These are phyloP conservation scores for Pandemis heparana DNA, from an alignment of 2,888 invertebrate genomes.

Conservation along the genomic window DNA sequence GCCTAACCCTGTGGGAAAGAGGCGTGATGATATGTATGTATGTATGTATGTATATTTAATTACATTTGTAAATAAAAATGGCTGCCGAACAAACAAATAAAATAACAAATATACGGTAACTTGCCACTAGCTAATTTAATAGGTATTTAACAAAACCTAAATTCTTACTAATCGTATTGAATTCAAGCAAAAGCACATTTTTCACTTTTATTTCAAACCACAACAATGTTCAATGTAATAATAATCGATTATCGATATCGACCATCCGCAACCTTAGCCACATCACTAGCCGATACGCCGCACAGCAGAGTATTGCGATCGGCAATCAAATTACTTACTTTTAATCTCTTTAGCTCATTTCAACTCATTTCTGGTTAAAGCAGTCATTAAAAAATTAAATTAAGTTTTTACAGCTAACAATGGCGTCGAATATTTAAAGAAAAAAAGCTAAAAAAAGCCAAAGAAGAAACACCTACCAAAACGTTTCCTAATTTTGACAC, in stretches of 20 bases:
- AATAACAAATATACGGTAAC: too few species aligned
- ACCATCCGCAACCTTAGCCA: slow-evolving; percentile 48
- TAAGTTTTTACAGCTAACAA: neutral
- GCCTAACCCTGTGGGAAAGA: too few species aligned
- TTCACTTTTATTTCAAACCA: too few species aligned
- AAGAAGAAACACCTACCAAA: neutral
- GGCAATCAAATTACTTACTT: slow-evolving; percentile 20
- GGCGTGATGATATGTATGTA: too few species aligned
- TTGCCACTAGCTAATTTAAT: too few species aligned
- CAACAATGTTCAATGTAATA: neutral
- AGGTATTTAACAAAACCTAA: too few species aligned
- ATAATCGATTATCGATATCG: slow-evolving; percentile 57
- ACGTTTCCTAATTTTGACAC: neutral
- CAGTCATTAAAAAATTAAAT: neutral
- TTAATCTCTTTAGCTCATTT: neutral
- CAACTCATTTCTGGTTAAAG: neutral
- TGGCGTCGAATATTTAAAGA: neutral
- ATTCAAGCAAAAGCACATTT: too few species aligned
- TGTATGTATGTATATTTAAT: too few species aligned
- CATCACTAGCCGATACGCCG: slow-evolving; percentile 72
- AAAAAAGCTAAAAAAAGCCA: too few species aligned
- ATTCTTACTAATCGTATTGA: too few species aligned
- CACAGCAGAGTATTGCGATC: slow-evolving; percentile 52
- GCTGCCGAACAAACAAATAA: too few species aligned
- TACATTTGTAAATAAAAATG: too few species aligned